phyloP scores from a whole-genome alignment of 2,888 invertebrate species.

The Dasypolia templi region DNA sequence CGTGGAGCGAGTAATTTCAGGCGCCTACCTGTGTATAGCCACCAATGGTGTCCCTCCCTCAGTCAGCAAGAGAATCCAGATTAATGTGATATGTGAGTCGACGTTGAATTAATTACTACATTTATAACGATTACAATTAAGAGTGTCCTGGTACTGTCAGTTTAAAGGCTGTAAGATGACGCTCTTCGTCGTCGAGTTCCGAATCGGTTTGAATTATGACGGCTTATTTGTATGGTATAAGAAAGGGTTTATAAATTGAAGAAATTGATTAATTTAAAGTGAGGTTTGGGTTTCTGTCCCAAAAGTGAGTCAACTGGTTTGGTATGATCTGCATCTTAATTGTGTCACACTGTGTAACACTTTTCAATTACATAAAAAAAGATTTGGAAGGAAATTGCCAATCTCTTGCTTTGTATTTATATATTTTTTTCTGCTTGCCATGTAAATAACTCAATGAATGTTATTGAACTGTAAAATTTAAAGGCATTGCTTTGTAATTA shows the following conservation, averaged over 20 bases:
- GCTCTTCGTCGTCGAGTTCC: constrained; percentile 9
- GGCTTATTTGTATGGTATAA: constrained; percentile 13
- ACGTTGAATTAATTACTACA: constrained; percentile 57
- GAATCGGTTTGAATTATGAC: constrained; percentile 33
- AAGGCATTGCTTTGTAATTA: not conserved
- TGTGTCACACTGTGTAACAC: not conserved
- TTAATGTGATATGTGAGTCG: constrained; percentile 88
- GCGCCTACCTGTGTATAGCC: constrained; percentile 92
- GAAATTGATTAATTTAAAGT: not conserved
- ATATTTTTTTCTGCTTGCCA: too few relatives aligned
- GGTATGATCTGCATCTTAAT: not conserved
- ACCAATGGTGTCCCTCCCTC: constrained; percentile 91
- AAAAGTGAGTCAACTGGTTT: not conserved
- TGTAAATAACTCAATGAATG: not conserved
- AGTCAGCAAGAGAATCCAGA: constrained; percentile 86
- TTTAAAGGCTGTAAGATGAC: constrained; percentile 43
- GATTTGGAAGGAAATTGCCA: not conserved
- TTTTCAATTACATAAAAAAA: not conserved
- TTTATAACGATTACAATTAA: constrained; percentile 56
- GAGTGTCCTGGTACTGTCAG: constrained; percentile 40
- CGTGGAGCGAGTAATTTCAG: constrained; percentile 91
- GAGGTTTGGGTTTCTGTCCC: not conserved
- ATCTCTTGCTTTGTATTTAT: not conserved
- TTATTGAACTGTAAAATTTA: too few relatives aligned
- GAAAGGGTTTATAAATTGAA: not conserved